Percentiles rank a stretch among this genome's conserved stretches.
These are phyloP conservation scores for Sarcophaga bullata DNA, from an alignment of 1,140 invertebrate species.

Conservation along the genomic window DNA sequence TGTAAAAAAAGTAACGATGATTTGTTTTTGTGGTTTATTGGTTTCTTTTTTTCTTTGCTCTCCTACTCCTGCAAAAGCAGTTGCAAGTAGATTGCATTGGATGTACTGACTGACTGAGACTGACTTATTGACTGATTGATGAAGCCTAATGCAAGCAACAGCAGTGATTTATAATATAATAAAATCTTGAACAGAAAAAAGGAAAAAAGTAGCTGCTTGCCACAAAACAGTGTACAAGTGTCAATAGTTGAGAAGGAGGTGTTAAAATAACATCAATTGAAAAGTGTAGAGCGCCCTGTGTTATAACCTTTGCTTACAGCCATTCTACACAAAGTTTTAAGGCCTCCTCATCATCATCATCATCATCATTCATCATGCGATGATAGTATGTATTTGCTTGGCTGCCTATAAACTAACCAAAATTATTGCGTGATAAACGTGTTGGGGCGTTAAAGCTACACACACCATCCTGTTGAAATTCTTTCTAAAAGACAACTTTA, in stretches of 20 bases:
- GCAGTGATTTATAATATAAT: too few relatives aligned
- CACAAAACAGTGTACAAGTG: not conserved
- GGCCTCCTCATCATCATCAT: too few relatives aligned
- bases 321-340: not conserved
- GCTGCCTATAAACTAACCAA: constrained; percentile 13
- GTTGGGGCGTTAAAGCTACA: constrained; percentile 23
- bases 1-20: constrained; percentile 25
- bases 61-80: too few relatives aligned
- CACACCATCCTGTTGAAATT: not conserved
- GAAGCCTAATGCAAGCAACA: not conserved
- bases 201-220: constrained; percentile 28
- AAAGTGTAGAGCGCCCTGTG: constrained; percentile 24
- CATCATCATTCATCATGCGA: too few relatives aligned
- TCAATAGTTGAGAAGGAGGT: constrained; percentile 10
- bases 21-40: constrained; percentile 34
- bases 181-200: not conserved
- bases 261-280: constrained; percentile 35
- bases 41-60: too few relatives aligned
- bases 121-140: not conserved
- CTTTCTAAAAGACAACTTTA: too few relatives aligned
- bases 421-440: constrained; percentile 34
- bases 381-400: too few relatives aligned
- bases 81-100: not conserved
- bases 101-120: not conserved
- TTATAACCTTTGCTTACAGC: not conserved